Evolutionary conservation across 2,888 invertebrate species (phyloP).

Genomic region (Lumbricus terrestris): DNA sequence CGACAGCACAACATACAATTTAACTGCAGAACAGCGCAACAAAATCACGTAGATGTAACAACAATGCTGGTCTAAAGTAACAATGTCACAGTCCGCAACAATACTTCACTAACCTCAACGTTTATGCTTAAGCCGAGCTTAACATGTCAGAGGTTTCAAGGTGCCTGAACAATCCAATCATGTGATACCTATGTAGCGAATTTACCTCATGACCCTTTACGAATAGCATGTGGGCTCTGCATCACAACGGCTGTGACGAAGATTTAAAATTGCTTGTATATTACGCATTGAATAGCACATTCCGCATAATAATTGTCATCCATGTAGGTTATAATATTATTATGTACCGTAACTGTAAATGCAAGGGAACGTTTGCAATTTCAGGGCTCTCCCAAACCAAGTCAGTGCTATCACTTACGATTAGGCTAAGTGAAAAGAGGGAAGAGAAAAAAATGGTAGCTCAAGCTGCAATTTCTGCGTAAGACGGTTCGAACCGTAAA

Average conservation of each 20-base stretch:
- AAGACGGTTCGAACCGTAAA: too few species aligned
- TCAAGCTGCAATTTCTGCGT: too few species aligned
- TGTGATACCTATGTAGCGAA: not conserved
- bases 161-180: not conserved
- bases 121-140: not conserved
- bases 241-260: not conserved
- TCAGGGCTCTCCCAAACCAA: too few species aligned
- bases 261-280: too few species aligned
- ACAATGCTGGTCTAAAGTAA: not conserved
- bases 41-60: not conserved
- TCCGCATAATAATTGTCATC: not conserved
- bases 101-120: not conserved
- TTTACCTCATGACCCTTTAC: not conserved
- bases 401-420: too few species aligned
- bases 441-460: too few species aligned
- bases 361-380: too few species aligned
- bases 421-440: too few species aligned
- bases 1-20: not conserved
- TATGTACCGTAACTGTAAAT: too few species aligned
- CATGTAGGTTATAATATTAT: too few species aligned
- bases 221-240: not conserved
- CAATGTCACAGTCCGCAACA: not conserved
- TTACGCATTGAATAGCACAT: not conserved
- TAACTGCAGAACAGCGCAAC: not conserved
- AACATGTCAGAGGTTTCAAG: too few species aligned